Evolutionary conservation across 2,888 invertebrate species (phyloP).

Genomic region (Xestobium rufovillosum): DNA sequence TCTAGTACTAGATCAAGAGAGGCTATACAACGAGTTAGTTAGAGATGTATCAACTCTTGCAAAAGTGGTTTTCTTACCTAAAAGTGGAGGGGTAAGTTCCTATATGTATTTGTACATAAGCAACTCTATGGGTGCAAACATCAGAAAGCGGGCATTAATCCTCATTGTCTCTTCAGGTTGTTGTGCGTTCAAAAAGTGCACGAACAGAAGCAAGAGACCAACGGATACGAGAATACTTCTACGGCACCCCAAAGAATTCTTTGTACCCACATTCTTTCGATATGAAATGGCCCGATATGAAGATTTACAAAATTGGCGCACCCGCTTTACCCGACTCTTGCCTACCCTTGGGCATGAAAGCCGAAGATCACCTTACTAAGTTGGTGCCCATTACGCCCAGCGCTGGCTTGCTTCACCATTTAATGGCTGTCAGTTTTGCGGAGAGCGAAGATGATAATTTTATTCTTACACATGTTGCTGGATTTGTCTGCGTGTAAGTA

Average conservation of each 20-base stretch:
- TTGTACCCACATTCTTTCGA: constrained; percentile 93
- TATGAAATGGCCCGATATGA: constrained; percentile 82
- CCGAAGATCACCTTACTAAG: constrained; percentile 85
- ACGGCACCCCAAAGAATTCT: constrained; percentile 65
- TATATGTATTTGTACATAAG: constrained; percentile 2
- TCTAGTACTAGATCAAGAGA: constrained; percentile 91
- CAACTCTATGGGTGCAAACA: constrained; percentile 6
- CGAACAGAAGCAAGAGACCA: constrained; percentile 71
- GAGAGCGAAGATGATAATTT: constrained; percentile 76
- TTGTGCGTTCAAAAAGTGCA: constrained; percentile 68
- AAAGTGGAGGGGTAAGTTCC: constrained; percentile 82
- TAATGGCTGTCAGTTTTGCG: constrained; percentile 84
- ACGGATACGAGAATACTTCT: constrained; percentile 89
- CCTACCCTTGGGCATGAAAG: constrained; percentile 93
- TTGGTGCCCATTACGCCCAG: constrained; percentile 74
- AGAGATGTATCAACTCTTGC: constrained; percentile 91
- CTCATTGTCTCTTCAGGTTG: constrained; percentile 55
- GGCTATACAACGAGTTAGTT: constrained; percentile 88
- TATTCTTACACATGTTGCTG: constrained; percentile 78
- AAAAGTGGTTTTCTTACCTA: constrained; percentile 84
- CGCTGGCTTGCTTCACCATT: constrained; percentile 72
- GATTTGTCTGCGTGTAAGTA: constrained; percentile 88
- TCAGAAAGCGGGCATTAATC: too few species aligned
- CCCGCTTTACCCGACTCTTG: constrained; percentile 90
- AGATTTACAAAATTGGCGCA: constrained; percentile 91